Percentiles rank a stretch among this genome's conserved stretches.
phyloP scores from a whole-genome alignment of 2,797 vertebrate species.

The Phalanger gymnotis region DNA sequence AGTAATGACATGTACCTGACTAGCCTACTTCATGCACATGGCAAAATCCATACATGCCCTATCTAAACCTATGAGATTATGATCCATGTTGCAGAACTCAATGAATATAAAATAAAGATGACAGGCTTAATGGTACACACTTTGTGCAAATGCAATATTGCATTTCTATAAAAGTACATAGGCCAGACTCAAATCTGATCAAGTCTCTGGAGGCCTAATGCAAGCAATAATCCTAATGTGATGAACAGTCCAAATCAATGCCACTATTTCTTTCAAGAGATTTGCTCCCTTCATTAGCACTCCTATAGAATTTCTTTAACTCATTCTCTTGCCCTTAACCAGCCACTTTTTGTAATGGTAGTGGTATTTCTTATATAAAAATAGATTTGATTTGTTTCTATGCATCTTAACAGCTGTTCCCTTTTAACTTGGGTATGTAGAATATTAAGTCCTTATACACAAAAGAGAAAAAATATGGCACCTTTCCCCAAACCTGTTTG shows the following conservation, averaged over 20 bases:
- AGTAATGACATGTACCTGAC: not conserved
- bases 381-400: slow-evolving; percentile 37
- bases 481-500: not conserved
- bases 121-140: not conserved
- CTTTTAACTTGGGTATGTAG: not conserved
- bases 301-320: not conserved
- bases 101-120: not conserved
- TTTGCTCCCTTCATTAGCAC: not conserved
- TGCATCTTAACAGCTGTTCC: not conserved
- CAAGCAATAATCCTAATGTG: not conserved
- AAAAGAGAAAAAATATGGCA: not conserved
- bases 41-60: not conserved
- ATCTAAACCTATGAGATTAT: not conserved
- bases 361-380: slow-evolving; percentile 1
- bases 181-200: not conserved
- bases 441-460: not conserved
- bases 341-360: not conserved
- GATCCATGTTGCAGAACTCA: not conserved
- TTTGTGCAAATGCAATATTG: not conserved
- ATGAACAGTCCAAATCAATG: not conserved
- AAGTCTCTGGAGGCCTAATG: not conserved
- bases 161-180: not conserved
- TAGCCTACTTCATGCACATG: not conserved
- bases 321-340: not conserved
- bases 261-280: not conserved